A percentile compares a stretch with the other conserved stretches of the same genome.
phyloP scores from a whole-genome alignment of 2,113 vertebrate genomes.

The Xerus inauris region DNA sequence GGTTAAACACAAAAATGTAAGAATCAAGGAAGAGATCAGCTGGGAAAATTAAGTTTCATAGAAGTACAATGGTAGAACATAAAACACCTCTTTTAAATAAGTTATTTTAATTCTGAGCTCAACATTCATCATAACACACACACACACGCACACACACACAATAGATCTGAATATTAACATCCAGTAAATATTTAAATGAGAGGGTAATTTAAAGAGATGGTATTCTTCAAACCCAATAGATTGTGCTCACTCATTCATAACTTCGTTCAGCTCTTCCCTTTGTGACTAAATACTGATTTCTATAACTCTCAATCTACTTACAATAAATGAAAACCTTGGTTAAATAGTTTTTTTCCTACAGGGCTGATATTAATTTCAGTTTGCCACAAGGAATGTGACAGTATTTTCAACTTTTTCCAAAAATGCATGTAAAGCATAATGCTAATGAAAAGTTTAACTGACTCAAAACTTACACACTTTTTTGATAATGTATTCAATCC shows the following conservation, averaged over 20 bases:
- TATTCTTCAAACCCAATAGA: constrained; percentile 45
- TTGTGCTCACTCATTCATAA: constrained; percentile 68
- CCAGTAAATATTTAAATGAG: constrained; percentile 76
- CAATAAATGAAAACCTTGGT: constrained; percentile 47
- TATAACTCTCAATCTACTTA: constrained; percentile 53
- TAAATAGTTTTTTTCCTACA: constrained; percentile 61
- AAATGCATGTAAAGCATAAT: neutral
- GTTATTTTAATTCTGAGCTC: constrained; percentile 62
- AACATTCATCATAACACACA: constrained; percentile 36
- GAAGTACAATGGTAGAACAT: constrained; percentile 51
- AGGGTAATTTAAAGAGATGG: neutral
- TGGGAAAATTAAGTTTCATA: constrained; percentile 38
- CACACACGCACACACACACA: neutral
- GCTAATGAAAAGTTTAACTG: constrained; percentile 44
- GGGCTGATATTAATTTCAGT: constrained; percentile 63
- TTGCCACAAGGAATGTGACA: constrained; percentile 14
- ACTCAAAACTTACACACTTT: constrained; percentile 11
- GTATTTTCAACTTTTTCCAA: neutral
- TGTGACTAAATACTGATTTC: constrained; percentile 54
- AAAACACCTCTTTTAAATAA: neutral
- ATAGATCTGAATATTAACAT: constrained; percentile 62
- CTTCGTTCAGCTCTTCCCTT: constrained; percentile 64
- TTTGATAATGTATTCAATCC: constrained; percentile 48
- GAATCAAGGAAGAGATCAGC: neutral
- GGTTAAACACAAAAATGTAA: constrained; percentile 19